Base-by-base conservation (phyloP, 2,888 invertebrate genomes). In the Erebia aethiops region DNA sequence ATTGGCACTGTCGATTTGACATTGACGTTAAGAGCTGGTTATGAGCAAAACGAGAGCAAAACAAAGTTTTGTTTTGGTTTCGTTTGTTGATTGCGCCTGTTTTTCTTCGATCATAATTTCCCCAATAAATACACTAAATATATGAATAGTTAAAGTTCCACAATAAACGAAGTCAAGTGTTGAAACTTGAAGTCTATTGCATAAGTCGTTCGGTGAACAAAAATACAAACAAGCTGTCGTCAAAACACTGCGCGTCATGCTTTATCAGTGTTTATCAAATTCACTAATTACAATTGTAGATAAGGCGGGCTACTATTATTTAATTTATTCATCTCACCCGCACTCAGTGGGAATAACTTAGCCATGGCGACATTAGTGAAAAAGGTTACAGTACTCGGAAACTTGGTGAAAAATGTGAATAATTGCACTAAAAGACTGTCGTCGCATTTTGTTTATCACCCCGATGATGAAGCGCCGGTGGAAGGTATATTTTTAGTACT, bases 391-490 rank as follows among this genome's bases (percentile, higher is more conserved):
- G 76, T 86, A 57, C 74, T 91, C 18, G 72, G 79, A 71, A 87
- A 83, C 78, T 72, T 91, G 63, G 52, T 87, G 67, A 86, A 88
- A 87, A 83, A 87, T 87, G 85, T 87, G 26, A 85, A 82, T 77
- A 84, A 84, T 74, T 79, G 74, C 73, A 75, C 84, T 18, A 90
- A 88, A 79, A 87, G 92, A 72, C 76, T 90, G 51, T 88, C 90
- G 49, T 94, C 95, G 13, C 95, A 96, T 85, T 96, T 96, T 82
- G 94, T 90, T 70, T 96, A 95, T 80, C 91, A 90, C 73, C 94
- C 95, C 0, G 95, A 96, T 76, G 88, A 87, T 78, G 88, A 88
- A 70, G 83, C 88, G 74, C 93, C 93, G 8, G 86, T 92, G 57
- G 87, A 92, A 86, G 94, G 94, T 89, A 89, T 90, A 49, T 54